A percentile compares a stretch with the other conserved stretches of the same genome.
These are phyloP conservation scores for Pristiophorus japonicus DNA, from an alignment of 2,113 vertebrate species.

Conservation along the genomic window DNA sequence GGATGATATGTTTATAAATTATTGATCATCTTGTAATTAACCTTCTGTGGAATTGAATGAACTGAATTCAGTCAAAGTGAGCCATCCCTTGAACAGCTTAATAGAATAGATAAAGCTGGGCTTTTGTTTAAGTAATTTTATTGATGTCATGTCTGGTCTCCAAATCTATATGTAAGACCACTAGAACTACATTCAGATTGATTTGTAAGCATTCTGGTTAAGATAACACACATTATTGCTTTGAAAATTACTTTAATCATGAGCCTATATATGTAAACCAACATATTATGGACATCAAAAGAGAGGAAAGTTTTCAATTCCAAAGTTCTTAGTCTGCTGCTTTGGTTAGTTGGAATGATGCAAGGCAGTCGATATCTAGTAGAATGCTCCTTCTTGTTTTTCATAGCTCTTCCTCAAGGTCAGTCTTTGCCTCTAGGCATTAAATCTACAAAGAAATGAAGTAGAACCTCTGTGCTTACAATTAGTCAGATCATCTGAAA, in stretches of 20 bases:
- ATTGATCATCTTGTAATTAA: conserved; percentile 36
- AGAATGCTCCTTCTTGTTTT: conserved; percentile 24
- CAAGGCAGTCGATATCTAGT: neutral
- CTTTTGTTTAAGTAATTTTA: conserved; percentile 28
- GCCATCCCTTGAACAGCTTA: conserved; percentile 28
- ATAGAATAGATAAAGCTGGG: conserved; percentile 28
- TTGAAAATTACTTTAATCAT: conserved; percentile 14
- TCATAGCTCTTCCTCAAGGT: conserved; percentile 38
- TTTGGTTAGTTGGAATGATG: neutral
- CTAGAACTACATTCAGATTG: neutral
- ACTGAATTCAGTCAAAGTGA: conserved; percentile 36
- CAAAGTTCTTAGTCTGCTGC: neutral
- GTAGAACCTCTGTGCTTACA: conserved; percentile 39
- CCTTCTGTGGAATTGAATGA: conserved; percentile 32
- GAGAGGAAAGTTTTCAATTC: neutral
- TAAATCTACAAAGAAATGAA: conserved; percentile 44
- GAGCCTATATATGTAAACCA: neutral
- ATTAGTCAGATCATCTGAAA: conserved; percentile 43
- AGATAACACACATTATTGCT: neutral
- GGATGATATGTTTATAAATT: conserved; percentile 31
- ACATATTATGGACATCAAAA: neutral
- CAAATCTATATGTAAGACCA: conserved; percentile 23
- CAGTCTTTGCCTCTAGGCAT: conserved; percentile 18
- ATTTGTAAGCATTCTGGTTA: conserved; percentile 15
- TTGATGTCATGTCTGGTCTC: conserved; percentile 22